Base-by-base conservation (phyloP, 2,797 vertebrate species). In the Hippocampus kuda region DNA sequence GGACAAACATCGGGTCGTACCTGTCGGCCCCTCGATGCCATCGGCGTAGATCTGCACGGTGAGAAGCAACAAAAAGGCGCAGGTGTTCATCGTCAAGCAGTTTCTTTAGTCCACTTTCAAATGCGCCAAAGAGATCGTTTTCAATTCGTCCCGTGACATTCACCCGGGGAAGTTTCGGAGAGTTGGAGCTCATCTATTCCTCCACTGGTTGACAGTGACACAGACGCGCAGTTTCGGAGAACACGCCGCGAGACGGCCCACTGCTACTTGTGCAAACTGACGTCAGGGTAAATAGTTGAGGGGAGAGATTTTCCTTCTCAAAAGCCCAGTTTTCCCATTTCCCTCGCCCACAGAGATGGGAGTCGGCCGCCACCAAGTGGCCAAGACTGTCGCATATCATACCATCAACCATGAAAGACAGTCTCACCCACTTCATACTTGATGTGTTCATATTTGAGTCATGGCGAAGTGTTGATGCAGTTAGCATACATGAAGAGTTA, bases 21-120 rank as follows among this genome's bases (percentile, higher is more conserved):
- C 92, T 92, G 92, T 92, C 89, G 92, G 92, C 77, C 89, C 91
- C 75, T 93, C 92, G 22, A 90, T 91, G 77, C 91, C 91, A 81
- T 93, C 92, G 79, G 90, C 90, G 90, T 90, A 91, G 79, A 92
- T 91, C 72, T 91, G 90, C 69, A 85, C 89, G 60, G 88, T 84
- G 85, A 93, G 84, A 77, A 93, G 87, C 77, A 92, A 65, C 63
- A 93, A 84, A 76, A 93, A 88, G 68, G 89, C 90, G 84, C 89
- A 91, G 88, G 91, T 91, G 88, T 93, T 91, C 92, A 93, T 93
- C 71, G 78, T 83, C 75, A 46, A 51, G 80, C 72, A 18, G 4
- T 51, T 24, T 57, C 59, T 68, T 90, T 90, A 92, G 88, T 93
- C 92, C 92, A 89, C 86, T 90, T 90, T 65, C 82, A 76, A 77